These are phyloP conservation scores for Etheostoma cragini DNA, from an alignment of 2,113 vertebrate species.

Conservation along the genomic window DNA sequence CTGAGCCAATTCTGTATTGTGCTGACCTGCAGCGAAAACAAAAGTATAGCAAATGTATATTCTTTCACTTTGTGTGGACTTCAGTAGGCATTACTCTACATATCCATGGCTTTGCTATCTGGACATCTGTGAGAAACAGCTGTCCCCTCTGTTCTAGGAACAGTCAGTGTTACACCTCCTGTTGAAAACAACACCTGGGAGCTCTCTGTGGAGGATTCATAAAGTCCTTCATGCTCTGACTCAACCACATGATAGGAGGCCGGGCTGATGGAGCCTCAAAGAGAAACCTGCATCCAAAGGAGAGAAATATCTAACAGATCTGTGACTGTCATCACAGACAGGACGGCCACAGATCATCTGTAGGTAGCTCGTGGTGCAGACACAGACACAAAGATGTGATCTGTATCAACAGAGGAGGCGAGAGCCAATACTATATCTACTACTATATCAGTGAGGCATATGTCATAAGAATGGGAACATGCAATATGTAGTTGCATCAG, in stretches of 20 bases:
- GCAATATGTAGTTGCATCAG: background rate
- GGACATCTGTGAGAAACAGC: constrained; percentile 17
- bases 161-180: constrained; percentile 42
- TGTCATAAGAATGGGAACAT: background rate
- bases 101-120: constrained; percentile 19
- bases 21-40: background rate
- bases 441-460: background rate
- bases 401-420: background rate
- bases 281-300: constrained; percentile 28
- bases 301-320: background rate
- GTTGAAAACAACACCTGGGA: constrained; percentile 56
- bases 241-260: constrained; percentile 57
- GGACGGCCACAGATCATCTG: constrained; percentile 24
- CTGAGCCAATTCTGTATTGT: background rate
- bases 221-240: constrained; percentile 55
- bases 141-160: constrained; percentile 2
- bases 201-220: constrained; percentile 52
- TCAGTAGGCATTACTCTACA: constrained; percentile 9
- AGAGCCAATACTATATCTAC: background rate
- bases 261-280: constrained; percentile 43
- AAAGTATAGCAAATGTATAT: constrained; percentile 4
- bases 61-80: constrained; percentile 3
- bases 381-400: constrained; percentile 4
- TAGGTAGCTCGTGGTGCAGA: constrained; percentile 1
- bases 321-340: constrained; percentile 22